Evolutionary conservation across 2,888 invertebrate species (phyloP).

Genomic region (Frankliniella fusca): DNA sequence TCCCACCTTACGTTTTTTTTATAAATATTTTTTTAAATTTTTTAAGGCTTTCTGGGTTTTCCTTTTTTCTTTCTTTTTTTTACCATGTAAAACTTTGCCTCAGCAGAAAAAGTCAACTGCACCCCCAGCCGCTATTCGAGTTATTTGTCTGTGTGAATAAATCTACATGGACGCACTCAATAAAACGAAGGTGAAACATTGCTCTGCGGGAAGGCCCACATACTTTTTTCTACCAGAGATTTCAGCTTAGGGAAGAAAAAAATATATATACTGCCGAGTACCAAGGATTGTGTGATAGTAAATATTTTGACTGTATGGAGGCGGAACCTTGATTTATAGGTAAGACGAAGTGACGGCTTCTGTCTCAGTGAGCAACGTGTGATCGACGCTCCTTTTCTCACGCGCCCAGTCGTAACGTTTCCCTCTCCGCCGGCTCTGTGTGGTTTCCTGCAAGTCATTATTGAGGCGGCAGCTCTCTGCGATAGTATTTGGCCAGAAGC

Average conservation of each 20-base stretch:
- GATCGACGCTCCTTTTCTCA: slow-evolving; percentile 14
- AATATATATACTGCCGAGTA: not conserved
- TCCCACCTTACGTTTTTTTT: not conserved
- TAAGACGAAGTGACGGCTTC: slow-evolving; percentile 1
- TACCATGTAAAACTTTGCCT: not conserved
- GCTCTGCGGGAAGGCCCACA: not conserved
- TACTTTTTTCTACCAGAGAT: not conserved
- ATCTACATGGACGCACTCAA: slow-evolving; percentile 10
- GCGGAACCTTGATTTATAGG: slow-evolving; percentile 14
- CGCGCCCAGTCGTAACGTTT: not conserved
- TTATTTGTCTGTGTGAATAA: slow-evolving; percentile 20
- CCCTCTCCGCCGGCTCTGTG: not conserved
- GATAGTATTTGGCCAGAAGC: too few relatives aligned
- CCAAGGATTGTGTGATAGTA: not conserved
- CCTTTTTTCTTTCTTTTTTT: not conserved
- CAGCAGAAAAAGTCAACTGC: not conserved
- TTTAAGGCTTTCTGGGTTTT: too few relatives aligned
- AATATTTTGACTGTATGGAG: slow-evolving; percentile 17
- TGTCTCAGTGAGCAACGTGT: slow-evolving; percentile 24
- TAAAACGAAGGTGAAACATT: slow-evolving; percentile 21
- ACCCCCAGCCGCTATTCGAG: not conserved
- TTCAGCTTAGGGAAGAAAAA: not conserved
- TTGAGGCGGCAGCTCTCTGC: too few relatives aligned
- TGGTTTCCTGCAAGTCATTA: not conserved
- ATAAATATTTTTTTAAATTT: not conserved